A percentile compares a stretch with the other conserved stretches of the same genome.
These are phyloP conservation scores for Petrocephalus schoutedeni DNA, from an alignment of 2,797 vertebrate genomes.

Conservation along the genomic window DNA sequence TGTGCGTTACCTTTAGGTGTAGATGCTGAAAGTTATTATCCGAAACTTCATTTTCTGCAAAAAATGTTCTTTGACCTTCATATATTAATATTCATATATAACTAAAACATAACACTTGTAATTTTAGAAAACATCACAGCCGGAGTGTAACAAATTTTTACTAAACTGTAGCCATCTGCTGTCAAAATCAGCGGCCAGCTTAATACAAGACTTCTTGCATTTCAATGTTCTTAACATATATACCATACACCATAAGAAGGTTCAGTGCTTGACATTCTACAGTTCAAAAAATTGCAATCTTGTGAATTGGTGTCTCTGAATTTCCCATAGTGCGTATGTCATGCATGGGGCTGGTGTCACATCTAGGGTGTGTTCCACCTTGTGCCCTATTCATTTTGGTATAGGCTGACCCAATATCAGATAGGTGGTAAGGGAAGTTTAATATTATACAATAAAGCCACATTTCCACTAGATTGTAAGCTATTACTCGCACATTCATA, in stretches of 20 bases:
- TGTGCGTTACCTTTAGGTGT: neutral
- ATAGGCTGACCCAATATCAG: neutral
- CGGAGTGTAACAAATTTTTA: neutral
- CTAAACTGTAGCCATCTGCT: neutral
- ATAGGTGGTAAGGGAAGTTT: neutral
- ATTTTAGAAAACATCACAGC: neutral
- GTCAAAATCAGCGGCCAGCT: neutral
- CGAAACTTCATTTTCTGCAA: neutral
- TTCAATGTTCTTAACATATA: neutral
- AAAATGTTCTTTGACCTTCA: neutral
- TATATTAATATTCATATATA: neutral
- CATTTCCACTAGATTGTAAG: neutral
- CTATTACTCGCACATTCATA: neutral
- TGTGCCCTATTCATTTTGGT: neutral
- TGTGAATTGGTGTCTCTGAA: neutral
- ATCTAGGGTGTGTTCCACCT: neutral
- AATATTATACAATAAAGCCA: neutral
- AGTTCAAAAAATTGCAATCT: neutral
- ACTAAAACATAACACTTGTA: neutral
- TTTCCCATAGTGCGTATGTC: neutral
- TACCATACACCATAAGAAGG: neutral
- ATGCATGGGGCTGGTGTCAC: neutral
- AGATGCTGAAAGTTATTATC: neutral
- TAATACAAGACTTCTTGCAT: neutral
- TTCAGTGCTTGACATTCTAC: neutral